Conservation (phyloP, 2,113 vertebrate genomes). For the Petrocephalus microphthalmus region DNA sequence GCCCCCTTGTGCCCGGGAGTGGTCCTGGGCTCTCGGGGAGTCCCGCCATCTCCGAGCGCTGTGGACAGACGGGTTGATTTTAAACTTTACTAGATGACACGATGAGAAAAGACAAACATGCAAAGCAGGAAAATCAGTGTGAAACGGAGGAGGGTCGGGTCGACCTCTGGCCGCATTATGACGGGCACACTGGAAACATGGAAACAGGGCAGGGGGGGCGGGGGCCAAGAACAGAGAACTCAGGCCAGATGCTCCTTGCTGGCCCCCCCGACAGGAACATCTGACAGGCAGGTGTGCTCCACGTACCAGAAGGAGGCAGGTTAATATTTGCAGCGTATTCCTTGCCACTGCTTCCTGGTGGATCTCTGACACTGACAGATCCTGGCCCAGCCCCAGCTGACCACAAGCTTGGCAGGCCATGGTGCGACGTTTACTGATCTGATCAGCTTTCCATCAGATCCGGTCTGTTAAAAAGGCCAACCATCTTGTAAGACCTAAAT, state of each 20-base stretch:
- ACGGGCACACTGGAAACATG: too few relatives aligned
- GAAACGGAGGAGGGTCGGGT: neutral
- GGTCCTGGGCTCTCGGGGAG: conserved; percentile 39
- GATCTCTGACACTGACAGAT: neutral
- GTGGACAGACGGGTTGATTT: conserved; percentile 1
- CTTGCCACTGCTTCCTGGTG: conserved; percentile 17
- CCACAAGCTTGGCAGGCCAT: neutral
- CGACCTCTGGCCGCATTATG: neutral
- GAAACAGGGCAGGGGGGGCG: neutral
- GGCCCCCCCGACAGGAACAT: conserved; percentile 23
- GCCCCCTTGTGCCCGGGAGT: conserved; percentile 21
- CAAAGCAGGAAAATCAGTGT: neutral
- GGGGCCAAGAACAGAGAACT: neutral
- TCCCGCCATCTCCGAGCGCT: conserved; percentile 42
- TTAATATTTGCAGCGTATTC: conserved; percentile 34
- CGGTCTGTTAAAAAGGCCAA: neutral
- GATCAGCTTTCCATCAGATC: neutral
- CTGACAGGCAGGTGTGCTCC: conserved; percentile 29
- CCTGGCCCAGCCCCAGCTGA: neutral
- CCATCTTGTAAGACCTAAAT: neutral
- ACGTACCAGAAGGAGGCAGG: conserved; percentile 15
- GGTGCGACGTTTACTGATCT: neutral
- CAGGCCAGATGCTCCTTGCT: neutral
- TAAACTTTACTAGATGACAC: neutral
- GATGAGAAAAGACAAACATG: neutral